phyloP scores from a whole-genome alignment of 2,113 vertebrate genomes.

The Geothlypis trichas region DNA sequence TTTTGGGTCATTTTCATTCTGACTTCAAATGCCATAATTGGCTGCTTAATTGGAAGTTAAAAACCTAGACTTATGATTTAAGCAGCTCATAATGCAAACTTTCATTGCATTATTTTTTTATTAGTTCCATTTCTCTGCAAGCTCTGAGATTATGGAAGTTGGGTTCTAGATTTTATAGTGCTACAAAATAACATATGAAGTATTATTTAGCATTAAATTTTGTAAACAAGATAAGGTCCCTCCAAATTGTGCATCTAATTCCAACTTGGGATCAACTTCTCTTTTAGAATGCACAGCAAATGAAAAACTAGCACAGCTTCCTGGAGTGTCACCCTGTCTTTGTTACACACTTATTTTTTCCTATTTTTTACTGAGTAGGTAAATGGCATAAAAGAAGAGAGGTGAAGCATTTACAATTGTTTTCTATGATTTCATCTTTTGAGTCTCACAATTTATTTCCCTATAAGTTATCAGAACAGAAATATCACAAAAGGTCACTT shows the following conservation, averaged over 20 bases:
- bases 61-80: not conserved
- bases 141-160: not conserved
- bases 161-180: not conserved
- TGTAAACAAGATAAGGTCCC: not conserved
- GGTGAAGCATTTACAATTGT: not conserved
- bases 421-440: not conserved
- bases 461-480: not conserved
- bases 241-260: not conserved
- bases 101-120: not conserved
- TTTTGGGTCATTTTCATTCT: not conserved
- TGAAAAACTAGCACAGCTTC: not conserved
- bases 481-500: slow-evolving; percentile 46
- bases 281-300: not conserved
- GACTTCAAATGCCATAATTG: not conserved
- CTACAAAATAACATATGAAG: not conserved
- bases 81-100: not conserved
- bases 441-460: not conserved
- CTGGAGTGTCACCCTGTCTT: not conserved
- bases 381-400: not conserved
- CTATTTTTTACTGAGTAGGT: not conserved
- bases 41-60: not conserved
- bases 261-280: not conserved
- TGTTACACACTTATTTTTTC: not conserved
- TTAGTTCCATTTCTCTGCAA: not conserved
- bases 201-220: not conserved